phyloP scores from a whole-genome alignment of 2,888 invertebrate genomes.

The Acanthosepion lycidas region DNA sequence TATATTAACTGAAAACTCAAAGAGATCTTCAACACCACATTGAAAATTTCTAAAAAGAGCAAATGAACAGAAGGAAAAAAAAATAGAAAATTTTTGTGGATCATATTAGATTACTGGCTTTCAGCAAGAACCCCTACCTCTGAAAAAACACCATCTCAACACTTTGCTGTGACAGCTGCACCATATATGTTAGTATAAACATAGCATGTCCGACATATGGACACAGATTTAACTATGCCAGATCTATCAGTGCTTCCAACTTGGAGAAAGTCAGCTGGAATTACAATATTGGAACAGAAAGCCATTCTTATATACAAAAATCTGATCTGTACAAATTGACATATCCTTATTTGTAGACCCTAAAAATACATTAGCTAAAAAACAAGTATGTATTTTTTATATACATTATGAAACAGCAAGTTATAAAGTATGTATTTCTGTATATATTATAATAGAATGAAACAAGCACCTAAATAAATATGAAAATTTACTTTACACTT shows the following conservation, averaged over 20 bases:
- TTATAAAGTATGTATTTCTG: no score
- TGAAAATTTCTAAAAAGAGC: background rate
- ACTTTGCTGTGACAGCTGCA: constrained; percentile 22
- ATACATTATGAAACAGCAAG: background rate
- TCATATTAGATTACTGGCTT: background rate
- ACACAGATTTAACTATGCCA: background rate
- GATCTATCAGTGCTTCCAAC: constrained; percentile 12
- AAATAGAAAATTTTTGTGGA: background rate
- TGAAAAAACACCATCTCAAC: background rate
- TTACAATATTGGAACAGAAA: constrained; percentile 4
- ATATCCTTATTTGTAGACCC: background rate
- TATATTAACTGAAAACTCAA: background rate
- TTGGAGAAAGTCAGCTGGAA: background rate
- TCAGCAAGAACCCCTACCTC: background rate
- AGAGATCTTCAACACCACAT: background rate
- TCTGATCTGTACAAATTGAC: background rate
- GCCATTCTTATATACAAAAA: background rate
- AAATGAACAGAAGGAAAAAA: background rate
- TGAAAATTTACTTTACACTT: no score
- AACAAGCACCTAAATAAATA: no score
- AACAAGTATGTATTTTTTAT: background rate
- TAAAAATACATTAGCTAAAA: background rate
- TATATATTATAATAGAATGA: no score
- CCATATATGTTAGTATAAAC: background rate
- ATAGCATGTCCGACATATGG: background rate